Evolutionary conservation across 2,797 vertebrate genomes (phyloP).

Genomic region (Hemibagrus guttatus): DNA sequence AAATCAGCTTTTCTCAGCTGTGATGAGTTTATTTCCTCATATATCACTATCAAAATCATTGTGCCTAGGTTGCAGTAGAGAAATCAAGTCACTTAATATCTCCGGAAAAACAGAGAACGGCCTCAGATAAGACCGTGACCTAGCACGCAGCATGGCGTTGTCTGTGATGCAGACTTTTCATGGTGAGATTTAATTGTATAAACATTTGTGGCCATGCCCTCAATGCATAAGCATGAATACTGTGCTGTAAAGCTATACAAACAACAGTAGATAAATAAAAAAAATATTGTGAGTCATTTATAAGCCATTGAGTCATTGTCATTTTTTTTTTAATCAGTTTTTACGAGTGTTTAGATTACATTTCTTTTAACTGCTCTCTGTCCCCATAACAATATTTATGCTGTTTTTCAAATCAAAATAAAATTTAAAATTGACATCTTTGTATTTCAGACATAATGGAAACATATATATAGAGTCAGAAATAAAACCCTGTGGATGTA

Average conservation of each 20-base stretch:
- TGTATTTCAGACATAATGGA: not conserved
- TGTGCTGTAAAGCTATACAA: not conserved
- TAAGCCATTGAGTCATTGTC: no score
- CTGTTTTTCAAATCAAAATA: not conserved
- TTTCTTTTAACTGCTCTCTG: not conserved
- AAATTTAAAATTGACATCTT: not conserved
- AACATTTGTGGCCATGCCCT: not conserved
- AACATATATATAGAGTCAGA: not conserved
- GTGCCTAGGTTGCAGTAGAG: not conserved
- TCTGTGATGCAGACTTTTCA: not conserved
- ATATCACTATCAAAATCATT: slow-evolving; percentile 12
- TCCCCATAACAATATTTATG: not conserved
- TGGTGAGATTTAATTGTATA: not conserved
- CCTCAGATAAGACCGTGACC: not conserved
- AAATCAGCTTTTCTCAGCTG: not conserved
- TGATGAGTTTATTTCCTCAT: slow-evolving; percentile 27
- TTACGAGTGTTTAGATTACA: no score
- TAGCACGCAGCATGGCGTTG: not conserved
- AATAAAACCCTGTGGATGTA: not conserved
- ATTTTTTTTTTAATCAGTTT: no score
- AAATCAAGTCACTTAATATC: slow-evolving; percentile 17
- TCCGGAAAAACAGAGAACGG: not conserved
- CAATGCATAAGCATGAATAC: not conserved
- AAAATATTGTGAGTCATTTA: not conserved
- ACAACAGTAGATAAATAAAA: not conserved